These are phyloP conservation scores for Helicolenus hilgendorfi DNA, from an alignment of 2,797 vertebrate species.

Conservation along the genomic window DNA sequence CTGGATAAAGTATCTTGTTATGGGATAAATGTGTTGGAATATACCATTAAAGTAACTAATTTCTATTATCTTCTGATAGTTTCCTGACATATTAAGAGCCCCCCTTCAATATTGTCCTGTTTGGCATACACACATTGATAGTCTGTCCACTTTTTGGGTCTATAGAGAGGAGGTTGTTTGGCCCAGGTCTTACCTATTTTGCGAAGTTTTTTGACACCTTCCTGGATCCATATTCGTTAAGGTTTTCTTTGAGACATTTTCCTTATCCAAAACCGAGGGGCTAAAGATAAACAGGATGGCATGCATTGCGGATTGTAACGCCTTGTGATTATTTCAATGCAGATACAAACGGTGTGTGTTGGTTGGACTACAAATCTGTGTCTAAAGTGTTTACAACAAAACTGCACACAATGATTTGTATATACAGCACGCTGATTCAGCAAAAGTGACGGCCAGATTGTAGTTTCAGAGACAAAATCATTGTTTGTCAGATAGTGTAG, in stretches of 20 bases:
- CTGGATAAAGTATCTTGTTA: not conserved
- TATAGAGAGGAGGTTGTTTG: too few species aligned
- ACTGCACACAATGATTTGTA: not conserved
- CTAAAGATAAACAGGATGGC: too few species aligned
- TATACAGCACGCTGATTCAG: not conserved
- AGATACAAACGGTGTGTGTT: not conserved
- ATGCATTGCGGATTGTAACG: not conserved
- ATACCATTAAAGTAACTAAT: not conserved
- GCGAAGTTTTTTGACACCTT: too few species aligned
- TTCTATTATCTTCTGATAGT: not conserved
- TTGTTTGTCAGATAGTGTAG: not conserved
- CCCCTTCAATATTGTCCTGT: not conserved
- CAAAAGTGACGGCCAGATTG: not conserved
- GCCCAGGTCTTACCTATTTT: too few species aligned
- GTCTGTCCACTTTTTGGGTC: not conserved
- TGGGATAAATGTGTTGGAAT: not conserved
- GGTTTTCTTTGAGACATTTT: not conserved
- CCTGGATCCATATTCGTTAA: not conserved
- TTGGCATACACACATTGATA: not conserved
- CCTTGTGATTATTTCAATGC: not conserved
- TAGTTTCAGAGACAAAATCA: constrained; percentile 1
- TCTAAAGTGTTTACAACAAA: not conserved
- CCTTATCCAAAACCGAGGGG: not conserved
- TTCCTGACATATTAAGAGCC: not conserved
- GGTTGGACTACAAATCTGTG: not conserved